These are phyloP conservation scores for Lordiphosa collinella DNA, from an alignment of 1,140 invertebrate genomes.

Conservation along the genomic window DNA sequence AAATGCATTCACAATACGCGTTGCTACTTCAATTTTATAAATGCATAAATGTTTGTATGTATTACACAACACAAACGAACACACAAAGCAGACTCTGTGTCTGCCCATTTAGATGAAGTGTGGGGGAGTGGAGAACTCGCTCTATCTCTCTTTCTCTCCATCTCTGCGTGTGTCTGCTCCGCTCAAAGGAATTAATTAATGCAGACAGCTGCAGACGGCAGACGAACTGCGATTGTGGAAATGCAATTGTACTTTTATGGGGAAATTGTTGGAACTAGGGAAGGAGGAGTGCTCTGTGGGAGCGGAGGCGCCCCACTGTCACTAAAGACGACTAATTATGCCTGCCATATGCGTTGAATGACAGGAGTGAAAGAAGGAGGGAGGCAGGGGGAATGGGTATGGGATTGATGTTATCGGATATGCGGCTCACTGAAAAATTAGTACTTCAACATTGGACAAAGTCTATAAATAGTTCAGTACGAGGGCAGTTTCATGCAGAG, in stretches of 20 bases:
- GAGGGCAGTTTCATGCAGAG: too few species aligned
- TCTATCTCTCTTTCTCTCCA: conserved; percentile 5
- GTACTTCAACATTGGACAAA: conserved; percentile 30
- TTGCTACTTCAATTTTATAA: conserved; percentile 38
- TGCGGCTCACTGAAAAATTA: conserved; percentile 52
- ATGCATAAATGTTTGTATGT: neutral
- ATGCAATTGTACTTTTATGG: conserved; percentile 41
- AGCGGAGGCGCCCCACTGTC: neutral
- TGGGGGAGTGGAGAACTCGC: conserved; percentile 16
- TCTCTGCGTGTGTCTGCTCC: conserved; percentile 31
- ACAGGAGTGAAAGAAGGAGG: too few species aligned
- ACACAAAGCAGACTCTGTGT: conserved; percentile 3
- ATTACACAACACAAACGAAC: conserved; percentile 2
- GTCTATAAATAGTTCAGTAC: conserved; percentile 32
- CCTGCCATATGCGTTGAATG: conserved; percentile 43
- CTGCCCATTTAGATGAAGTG: conserved; percentile 19
- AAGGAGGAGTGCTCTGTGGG: neutral
- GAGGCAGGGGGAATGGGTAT: conserved; percentile 21
- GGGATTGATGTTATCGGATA: conserved; percentile 29
- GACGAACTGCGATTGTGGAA: conserved; percentile 36
- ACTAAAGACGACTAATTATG: conserved; percentile 39
- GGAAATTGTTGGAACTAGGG: conserved; percentile 24
- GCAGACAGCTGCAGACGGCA: conserved; percentile 47
- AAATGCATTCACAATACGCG: conserved; percentile 41
- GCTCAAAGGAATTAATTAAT: conserved; percentile 64